Evolutionary conservation across 1,140 invertebrate genomes (phyloP), one percentile per base, ranked within the genome.

Genomic region (Araneus ventricosus): DNA sequence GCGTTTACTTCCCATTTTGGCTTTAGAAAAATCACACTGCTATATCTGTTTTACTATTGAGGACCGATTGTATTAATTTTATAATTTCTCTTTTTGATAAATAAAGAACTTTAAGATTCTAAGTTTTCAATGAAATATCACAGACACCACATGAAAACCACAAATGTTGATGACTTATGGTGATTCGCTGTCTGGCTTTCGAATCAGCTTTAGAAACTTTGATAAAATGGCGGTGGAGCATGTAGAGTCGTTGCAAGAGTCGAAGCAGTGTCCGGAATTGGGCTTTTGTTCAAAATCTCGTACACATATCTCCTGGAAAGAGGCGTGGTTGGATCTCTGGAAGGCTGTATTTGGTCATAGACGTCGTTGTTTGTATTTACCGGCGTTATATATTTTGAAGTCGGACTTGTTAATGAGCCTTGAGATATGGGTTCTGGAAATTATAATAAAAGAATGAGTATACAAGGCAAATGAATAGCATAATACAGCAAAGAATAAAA

Each of bases 261-360:
- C 4, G 89, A 91, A 7, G 41, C 20, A 27, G 52, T 6, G 2
- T 84, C 70, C n/a, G n/a, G 27, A 45, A 27, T 10, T 4, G 45
- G 8, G n/a, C 84, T 91, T 22, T 24, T 80, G 4, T 67, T 84
- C 30, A 52, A 37, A 8, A 52, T 45, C 30, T 45, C 30, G 14
- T 75, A 45, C 37, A 88, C 8, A 30, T 59, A 80, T n/a, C n/a
- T 84, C 37, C 80, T 59, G 24, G 89, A 84, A 1, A 91, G 17
- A 8, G 89, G 89, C 24, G 89, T 91, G 4, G 89, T 91, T 45
- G 89, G 22, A 10, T 91, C 79, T 61, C 80, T 59, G 7, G 89
- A 84, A 1, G 89, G 89, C 7, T 52, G 41, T 22, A 91, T 91
- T 63, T 91, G 89, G 20, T 91, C 89, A n/a, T 91, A 91, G 20